These are phyloP conservation scores for Sepioteuthis lessoniana DNA, from an alignment of 2,888 invertebrate genomes.

Conservation along the genomic window DNA sequence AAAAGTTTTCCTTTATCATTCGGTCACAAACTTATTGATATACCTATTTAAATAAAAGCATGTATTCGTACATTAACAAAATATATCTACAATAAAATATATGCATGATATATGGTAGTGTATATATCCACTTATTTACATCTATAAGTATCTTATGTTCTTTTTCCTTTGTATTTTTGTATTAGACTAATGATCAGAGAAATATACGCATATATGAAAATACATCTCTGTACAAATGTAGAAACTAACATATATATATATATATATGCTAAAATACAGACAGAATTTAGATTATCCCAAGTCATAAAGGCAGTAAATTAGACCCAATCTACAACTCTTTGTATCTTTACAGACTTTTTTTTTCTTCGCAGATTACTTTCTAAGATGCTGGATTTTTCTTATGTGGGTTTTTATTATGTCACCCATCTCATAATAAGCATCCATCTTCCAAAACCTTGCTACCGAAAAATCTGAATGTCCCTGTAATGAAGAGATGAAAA, in stretches of 20 bases:
- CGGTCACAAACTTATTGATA: too few species aligned
- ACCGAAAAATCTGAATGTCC: not conserved
- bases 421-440: not conserved
- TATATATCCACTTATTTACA: too few species aligned
- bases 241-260: not conserved
- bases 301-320: slow-evolving; percentile 4
- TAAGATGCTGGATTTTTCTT: not conserved
- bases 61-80: too few species aligned
- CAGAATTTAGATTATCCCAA: not conserved
- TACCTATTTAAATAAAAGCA: too few species aligned
- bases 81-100: too few species aligned
- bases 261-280: not conserved
- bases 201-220: not conserved
- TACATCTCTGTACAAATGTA: not conserved
- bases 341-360: not conserved
- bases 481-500: not conserved
- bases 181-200: not conserved
- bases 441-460: not conserved
- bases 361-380: not conserved
- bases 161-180: too few species aligned
- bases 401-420: not conserved
- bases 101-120: too few species aligned
- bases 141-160: too few species aligned
- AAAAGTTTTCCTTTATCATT: too few species aligned
- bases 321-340: not conserved